Evolutionary conservation across 2,797 vertebrate species (phyloP), one percentile per base, ranked within the genome.

Genomic region (Coranthus polyacanthus): DNA sequence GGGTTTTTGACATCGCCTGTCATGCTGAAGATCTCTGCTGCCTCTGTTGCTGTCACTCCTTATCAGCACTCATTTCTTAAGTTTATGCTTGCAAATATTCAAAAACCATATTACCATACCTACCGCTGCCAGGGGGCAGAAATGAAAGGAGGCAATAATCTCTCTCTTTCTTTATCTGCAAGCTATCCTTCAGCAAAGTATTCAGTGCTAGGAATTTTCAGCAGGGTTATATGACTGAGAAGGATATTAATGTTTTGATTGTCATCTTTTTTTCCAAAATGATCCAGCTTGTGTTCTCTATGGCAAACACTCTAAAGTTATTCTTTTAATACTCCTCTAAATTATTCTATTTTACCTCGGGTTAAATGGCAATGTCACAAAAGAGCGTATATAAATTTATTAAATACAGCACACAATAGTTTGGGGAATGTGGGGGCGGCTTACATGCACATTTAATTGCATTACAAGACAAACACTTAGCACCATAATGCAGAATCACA

Each of bases 401-500:
- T 91, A 92, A 92, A 92, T 89, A 78, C 76, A 51, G 54, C 83
- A 74, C 88, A 94, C 93, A 93, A 94, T 94, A 87, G 91, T 88
- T 84, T 72, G 81, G 79, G 90, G 78, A 87, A 82, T 81, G 90
- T 69, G 92, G 89, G 92, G 93, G 93, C 79, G 92, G 92, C 82
- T 93, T 91, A 93, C 92, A 92, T 75, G 91, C 87, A 83, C 88
- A 78, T 93, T 94, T 94, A 94, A 94, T 94, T 94, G 93, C 94
- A 94, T 95, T 94, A 95, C 93, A 94, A 93, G 93, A 92, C 90
- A 92, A 93, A 92, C 92, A 92, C 91, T 94, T 93, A 91, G 90
- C 86, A 67, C 89, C 85, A 92, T 91, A 94, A 94, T 93, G 89
- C 89, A 84, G 79, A 92, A 92, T 93, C 90, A 92, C 90, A 90